phyloP scores from a whole-genome alignment of 2,113 vertebrate genomes.

The Sus scrofa region T2T-Sscrofa CM000824.6:44963501-44964000 shows the following conservation, averaged over 20 bases:
- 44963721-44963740: not conserved
- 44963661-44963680: not conserved
- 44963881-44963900: not conserved
- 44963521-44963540: not conserved
- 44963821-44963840: not conserved
- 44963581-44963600: not conserved
- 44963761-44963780: not conserved
- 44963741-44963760: not conserved
- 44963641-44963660: not conserved
- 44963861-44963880: not conserved
- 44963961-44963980: not conserved
- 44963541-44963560: not conserved
- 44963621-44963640: not conserved
- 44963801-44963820: not conserved
- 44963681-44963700: not conserved
- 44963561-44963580: not conserved
- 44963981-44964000: not conserved
- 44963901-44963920: not conserved
- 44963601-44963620: not conserved
- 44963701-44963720: not conserved
- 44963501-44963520: not conserved
- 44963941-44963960: not conserved
- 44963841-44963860: not conserved
- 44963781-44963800: not conserved
- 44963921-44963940: not conserved